Evolutionary conservation across 2,113 vertebrate species (phyloP).

Genomic region (Micromys minutus): DNA sequence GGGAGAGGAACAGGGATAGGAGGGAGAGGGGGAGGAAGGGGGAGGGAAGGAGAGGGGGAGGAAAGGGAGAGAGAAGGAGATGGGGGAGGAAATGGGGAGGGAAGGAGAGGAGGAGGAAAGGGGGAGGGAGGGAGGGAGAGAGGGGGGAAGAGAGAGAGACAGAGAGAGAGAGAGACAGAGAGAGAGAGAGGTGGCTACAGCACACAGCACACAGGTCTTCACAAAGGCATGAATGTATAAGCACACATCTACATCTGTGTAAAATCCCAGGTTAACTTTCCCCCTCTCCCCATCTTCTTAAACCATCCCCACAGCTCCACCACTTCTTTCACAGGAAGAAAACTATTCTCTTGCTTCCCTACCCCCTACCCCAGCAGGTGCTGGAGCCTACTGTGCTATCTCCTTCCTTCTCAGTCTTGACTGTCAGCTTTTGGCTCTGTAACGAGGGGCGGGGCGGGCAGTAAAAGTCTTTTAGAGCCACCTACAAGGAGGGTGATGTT

Average conservation of each 20-base stretch:
- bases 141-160: too few relatives aligned
- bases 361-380: background rate
- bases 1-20: too few relatives aligned
- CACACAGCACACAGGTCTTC: background rate
- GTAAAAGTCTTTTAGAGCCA: background rate
- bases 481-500: background rate
- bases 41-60: background rate
- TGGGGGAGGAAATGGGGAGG: too few relatives aligned
- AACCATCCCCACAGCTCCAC: background rate
- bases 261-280: background rate
- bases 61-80: too few relatives aligned
- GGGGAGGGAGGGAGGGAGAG: too few relatives aligned
- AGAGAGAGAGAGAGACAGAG: too few relatives aligned
- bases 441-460: too few relatives aligned
- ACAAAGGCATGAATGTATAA: background rate
- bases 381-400: too few relatives aligned
- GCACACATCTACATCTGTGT: background rate
- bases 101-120: too few relatives aligned
- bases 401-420: background rate
- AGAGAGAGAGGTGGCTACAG: rapidly evolving
- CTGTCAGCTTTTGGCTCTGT: conserved; percentile 1
- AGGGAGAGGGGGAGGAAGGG: background rate
- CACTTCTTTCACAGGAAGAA: background rate
- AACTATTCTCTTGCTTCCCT: background rate
- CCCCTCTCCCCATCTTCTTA: background rate